Base-by-base conservation (phyloP, 1,140 invertebrate species). In the Zaprionus vittiger region DNA sequence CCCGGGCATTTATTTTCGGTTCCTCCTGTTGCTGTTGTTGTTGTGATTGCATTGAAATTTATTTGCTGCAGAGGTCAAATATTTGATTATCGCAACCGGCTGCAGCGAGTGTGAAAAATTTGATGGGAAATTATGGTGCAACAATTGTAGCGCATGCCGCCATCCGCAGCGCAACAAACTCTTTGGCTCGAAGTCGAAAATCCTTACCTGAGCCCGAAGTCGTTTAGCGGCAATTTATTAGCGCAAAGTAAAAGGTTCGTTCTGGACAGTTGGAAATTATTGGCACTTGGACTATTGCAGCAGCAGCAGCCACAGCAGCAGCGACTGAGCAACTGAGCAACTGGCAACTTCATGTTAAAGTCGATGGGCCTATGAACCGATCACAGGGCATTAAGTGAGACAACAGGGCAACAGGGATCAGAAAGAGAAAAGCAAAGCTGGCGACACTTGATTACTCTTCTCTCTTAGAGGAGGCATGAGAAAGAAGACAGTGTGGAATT, bases 61-160 rank as follows among this genome's bases (percentile, higher is more conserved):
- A 91, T 91, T 91, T 91, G 84, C 83, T 74, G 74, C 81, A 84
- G 89, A 91, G 87, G 87, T 91, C 87, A 91, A 91, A 91, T 91
- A 91, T 91, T 91, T 91, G 89, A 91, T 91, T 91, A 91, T 91
- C 89, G 83, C 76, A 73, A 81, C 80, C 77, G 81, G 75, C 71
- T 66, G 73, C 70, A 71, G 54, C 85, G 87, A 91, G 87, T 91
- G 87, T 91, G 87, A 91, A 91, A 91, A 91, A 91, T 91, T 87
- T 91, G 90, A 91, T 91, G 87, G 89, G 87, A 91, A 91, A 91
- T 91, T 91, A 91, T 87, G 83, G 87, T 73, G 85, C 84, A 90
- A 87, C 85, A 87, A 87, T 87, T 87, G 84, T 90, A 87, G 81
- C 84, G 82, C 69, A 77, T 74, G 75, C 79, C 77, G 59, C 34